Percentiles rank a stretch among this genome's conserved stretches.
These are phyloP conservation scores for Stenodera caucasica DNA, from an alignment of 2,888 invertebrate genomes.

Conservation along the genomic window DNA sequence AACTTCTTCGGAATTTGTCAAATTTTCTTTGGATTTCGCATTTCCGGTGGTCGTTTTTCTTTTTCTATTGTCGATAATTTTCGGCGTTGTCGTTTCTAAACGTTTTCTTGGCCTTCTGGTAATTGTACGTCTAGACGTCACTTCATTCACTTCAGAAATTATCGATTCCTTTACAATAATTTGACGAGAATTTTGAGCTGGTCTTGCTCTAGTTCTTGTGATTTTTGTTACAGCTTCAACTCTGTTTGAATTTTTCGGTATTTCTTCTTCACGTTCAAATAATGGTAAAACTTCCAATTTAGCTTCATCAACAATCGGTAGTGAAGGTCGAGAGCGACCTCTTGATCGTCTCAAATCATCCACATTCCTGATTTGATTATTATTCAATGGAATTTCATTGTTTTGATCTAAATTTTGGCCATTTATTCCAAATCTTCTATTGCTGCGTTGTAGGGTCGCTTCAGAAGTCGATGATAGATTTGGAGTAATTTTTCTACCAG, in stretches of 20 bases:
- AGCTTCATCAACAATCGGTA: constrained; percentile 46
- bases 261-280: constrained; percentile 46
- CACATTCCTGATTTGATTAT: not conserved
- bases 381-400: not conserved
- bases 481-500: constrained; percentile 39
- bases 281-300: constrained; percentile 53
- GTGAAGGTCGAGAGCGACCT: constrained; percentile 36
- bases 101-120: constrained; percentile 30
- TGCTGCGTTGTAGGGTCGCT: not conserved
- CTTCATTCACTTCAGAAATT: constrained; percentile 48
- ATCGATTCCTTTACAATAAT: constrained; percentile 44
- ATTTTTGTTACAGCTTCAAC: constrained; percentile 37
- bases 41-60: constrained; percentile 13
- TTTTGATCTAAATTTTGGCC: not conserved
- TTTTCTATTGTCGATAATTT: constrained; percentile 32
- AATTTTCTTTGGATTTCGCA: constrained; percentile 25
- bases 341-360: constrained; percentile 3
- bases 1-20: constrained; percentile 56
- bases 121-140: constrained; percentile 48
- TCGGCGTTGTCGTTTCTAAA: constrained; percentile 4
- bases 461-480: not conserved
- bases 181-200: constrained; percentile 26
- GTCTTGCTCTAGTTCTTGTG: constrained; percentile 20
- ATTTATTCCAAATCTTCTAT: not conserved
- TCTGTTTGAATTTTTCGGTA: constrained; percentile 39